Evolutionary conservation across 2,888 invertebrate species (phyloP), one percentile per base, ranked within the genome.

Genomic region (Pecten maximus): DNA sequence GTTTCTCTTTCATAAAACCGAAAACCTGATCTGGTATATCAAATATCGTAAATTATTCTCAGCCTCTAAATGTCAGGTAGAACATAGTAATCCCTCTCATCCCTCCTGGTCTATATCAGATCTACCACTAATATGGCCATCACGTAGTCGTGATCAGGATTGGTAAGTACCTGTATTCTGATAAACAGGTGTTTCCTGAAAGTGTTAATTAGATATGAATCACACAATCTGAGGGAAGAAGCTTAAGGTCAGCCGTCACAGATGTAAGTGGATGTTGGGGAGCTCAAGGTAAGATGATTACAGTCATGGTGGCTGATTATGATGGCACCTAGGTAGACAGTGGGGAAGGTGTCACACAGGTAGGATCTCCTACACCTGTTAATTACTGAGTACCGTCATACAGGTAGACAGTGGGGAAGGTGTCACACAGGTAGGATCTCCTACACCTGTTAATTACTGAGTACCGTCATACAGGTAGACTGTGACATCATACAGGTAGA

Each of bases 191-290:
- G 74, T 74, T 74, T 12, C 23, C 35, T 74, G 2, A 74, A 74
- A 35, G 74, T 12, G 35, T 74, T 74, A 74, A 74, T 74, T 74
- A 74, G 35, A 74, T n/a, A 54, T 54, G 54, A 54, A 54, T 74
- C 74, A 74, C 74, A 74, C 35, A 12, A 74, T 28, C 35, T 35
- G 35, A 74, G 28, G 74, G 74, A 74, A 74, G 74, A 74, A 23
- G 74, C 74, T 74, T 74, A 74, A 74, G 28, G 23, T 28, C 28
- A 2, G 35, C 35, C 74, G 23, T 35, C 74, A 74, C 35, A 35
- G 74, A 35, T 8, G 35, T 74, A 74, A 74, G 74, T 6, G 15
- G 74, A 35, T 28, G 74, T 6, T 74, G 8, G 74, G 74, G 28
- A 35, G 74, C 74, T 74, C 10, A 10, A 74, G 74, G 19, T 74